Conservation (phyloP, 2,113 vertebrate genomes). For the Poecilia latipinna region DNA sequence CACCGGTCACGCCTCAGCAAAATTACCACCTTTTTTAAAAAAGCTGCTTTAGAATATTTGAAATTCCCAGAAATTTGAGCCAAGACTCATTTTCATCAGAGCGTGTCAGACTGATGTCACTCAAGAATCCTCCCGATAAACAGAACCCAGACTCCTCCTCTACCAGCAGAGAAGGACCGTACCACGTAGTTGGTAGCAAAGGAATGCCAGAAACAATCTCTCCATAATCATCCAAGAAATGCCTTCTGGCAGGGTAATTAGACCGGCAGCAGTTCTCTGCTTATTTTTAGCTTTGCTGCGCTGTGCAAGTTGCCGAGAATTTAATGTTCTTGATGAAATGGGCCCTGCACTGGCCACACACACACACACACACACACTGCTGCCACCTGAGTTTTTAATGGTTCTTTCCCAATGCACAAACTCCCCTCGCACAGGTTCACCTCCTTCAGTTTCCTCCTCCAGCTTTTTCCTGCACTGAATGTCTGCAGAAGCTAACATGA, state of each 20-base stretch:
- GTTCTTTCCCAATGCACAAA: neutral
- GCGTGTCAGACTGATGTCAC: constrained; percentile 29
- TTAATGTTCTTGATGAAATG: constrained; percentile 38
- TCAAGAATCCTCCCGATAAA: constrained; percentile 29
- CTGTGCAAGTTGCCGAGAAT: constrained; percentile 49
- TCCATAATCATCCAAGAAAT: constrained; percentile 59
- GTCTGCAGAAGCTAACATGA: constrained; percentile 62
- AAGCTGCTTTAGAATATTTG: neutral
- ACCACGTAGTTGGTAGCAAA: constrained; percentile 44
- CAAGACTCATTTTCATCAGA: constrained; percentile 35
- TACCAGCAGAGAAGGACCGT: constrained; percentile 13
- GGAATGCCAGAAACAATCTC: constrained; percentile 59
- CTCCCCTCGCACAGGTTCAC: constrained; percentile 1
- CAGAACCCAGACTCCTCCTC: constrained; percentile 37
- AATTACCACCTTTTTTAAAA: constrained; percentile 6
- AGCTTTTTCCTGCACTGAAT: constrained; percentile 26
- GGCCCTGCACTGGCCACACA: constrained; percentile 1
- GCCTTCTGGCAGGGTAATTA: constrained; percentile 57
- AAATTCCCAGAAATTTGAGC: constrained; percentile 14
- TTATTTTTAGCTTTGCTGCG: constrained; percentile 58
- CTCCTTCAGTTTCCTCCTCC: constrained; percentile 23
- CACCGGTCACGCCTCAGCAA: neutral
- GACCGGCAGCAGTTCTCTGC: constrained; percentile 36
- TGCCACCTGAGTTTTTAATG: neutral
- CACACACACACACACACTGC: constrained; percentile 21